Base-by-base conservation (phyloP, 1,140 invertebrate species). In the Zeugodacus cucurbitae region DNA sequence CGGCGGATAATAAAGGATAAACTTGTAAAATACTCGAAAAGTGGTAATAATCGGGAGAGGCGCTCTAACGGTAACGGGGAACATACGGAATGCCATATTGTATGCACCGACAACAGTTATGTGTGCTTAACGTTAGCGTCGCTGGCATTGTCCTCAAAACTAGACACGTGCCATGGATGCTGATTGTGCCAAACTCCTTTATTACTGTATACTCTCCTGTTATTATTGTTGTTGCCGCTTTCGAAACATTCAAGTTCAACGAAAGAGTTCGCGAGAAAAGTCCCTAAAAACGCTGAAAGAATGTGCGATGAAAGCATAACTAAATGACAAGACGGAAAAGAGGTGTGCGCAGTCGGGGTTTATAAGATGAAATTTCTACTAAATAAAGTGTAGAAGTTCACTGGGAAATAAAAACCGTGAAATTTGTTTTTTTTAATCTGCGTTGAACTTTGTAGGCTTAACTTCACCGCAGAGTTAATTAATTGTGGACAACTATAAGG, bases 1-100 rank as follows among this genome's bases (percentile, higher is more conserved):
- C 44, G 14, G 41, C 74, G 74, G 44, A 54, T 82, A 82, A 82
- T 82, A 82, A 54, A 82, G 74, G 74, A 82, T 82, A 82, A 82
- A 82, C 37, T 82, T 82, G 74, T 82, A 82, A 74, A 74, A 74
- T 10, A 41, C 32, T 74, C 34, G 32, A 82, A 48, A 82, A 48
- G 8, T 22, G 20, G 26, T 5, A 20, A 10, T 44, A 26, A 48
- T 26, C n/a, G 20, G 8, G 67, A 34, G 67, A 41, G 5, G 67
- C 2, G 67, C 32, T 22, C 0, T 22, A 54, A 54, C 48, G 14
- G 48, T 20, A 54, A 20, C 29, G 17, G n/a, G n/a, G 48, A 54
- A 14, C 29, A 29, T 82, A 8, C 17, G 74, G 41, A 26, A n/a
- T 8, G 41, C 4, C 34, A 37, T 2, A 82, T 54, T 82, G 5